Conservation (phyloP, 2,888 invertebrate species). For the Brenthis ino region DNA sequence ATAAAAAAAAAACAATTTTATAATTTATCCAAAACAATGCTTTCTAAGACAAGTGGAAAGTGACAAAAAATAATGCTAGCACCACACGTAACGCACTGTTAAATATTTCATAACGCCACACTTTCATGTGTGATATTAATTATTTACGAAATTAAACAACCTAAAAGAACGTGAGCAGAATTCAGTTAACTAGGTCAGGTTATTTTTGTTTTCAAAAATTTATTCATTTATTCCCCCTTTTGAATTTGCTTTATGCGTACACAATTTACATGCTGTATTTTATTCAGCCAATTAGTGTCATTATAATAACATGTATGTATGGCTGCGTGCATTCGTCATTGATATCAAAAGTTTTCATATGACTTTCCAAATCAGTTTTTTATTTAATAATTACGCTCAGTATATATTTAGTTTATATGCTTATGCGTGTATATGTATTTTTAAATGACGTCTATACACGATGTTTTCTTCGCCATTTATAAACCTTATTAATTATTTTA, state of each 20-base stretch:
- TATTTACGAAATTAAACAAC: constrained; percentile 59
- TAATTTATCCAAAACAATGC: no score
- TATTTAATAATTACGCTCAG: no score
- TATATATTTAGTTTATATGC: no score
- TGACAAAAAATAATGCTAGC: constrained; percentile 3
- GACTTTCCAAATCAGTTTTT: no score
- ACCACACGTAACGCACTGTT: constrained; percentile 25
- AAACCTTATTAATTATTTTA: no score
- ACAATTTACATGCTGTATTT: constrained; percentile 1
- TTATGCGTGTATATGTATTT: no score
- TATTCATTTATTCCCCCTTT: constrained; percentile 21
- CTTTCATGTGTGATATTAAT: constrained; percentile 52
- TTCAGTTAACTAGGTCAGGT: constrained; percentile 20
- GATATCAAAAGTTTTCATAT: background rate
- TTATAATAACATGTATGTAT: constrained; percentile 1
- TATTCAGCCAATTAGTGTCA: constrained; percentile 2
- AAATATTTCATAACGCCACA: constrained; percentile 59
- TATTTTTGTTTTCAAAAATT: constrained; percentile 22
- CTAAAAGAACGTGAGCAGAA: constrained; percentile 29
- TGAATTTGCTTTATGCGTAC: no score
- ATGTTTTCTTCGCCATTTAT: no score
- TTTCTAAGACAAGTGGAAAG: no score
- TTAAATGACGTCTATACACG: no score
- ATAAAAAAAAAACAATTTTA: no score
- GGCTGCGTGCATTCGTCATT: constrained; percentile 6